Conservation (phyloP, 2,888 invertebrate species). For the Elmis aenea region DNA sequence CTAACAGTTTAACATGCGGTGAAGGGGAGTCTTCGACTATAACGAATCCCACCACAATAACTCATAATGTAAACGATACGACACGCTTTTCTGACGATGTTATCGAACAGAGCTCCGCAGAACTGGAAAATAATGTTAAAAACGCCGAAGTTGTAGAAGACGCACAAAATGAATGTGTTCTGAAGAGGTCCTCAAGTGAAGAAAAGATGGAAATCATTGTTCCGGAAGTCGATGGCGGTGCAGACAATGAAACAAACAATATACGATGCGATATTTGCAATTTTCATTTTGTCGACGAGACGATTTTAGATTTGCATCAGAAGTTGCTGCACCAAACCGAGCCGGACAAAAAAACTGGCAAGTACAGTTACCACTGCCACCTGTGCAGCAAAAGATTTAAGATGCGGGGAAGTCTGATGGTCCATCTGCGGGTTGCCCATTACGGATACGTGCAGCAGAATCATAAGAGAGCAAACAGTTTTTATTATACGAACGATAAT, state of each 20-base stretch:
- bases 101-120: background rate
- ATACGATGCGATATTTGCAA: constrained; percentile 66
- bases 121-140: constrained; percentile 50
- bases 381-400: constrained; percentile 75
- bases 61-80: too few relatives aligned
- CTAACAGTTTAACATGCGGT: too few relatives aligned
- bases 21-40: too few relatives aligned
- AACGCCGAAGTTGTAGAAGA: constrained; percentile 35
- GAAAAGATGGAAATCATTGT: background rate
- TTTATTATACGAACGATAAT: constrained; percentile 2
- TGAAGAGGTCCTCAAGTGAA: too few relatives aligned
- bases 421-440: constrained; percentile 77
- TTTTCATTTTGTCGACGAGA: constrained; percentile 63
- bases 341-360: constrained; percentile 39
- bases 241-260: constrained; percentile 31
- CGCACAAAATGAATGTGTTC: constrained; percentile 13
- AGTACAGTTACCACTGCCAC: constrained; percentile 60
- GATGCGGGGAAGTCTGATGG: constrained; percentile 76
- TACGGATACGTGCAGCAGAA: constrained; percentile 50
- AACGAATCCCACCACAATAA: too few relatives aligned
- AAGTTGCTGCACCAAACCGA: constrained; percentile 59
- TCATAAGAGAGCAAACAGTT: constrained; percentile 5
- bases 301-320: constrained; percentile 69
- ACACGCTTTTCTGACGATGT: too few relatives aligned
- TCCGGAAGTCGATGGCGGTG: background rate